Evolutionary conservation across 2,888 invertebrate species (phyloP).

Genomic region (Polyommatus iphigenia): DNA sequence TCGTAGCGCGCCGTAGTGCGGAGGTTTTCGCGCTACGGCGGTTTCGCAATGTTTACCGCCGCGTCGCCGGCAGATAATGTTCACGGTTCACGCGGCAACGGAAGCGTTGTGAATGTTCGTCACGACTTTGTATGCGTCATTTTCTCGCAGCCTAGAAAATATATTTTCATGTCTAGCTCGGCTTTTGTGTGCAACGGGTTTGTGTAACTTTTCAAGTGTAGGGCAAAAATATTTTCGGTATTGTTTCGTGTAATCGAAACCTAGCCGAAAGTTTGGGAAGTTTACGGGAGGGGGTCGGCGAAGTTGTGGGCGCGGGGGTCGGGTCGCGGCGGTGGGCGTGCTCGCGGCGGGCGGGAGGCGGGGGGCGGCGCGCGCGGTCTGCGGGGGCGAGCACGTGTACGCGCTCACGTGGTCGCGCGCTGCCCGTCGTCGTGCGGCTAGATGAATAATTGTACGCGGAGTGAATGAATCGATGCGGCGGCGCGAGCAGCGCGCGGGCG

Average conservation of each 20-base stretch:
- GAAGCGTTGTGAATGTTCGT: not conserved
- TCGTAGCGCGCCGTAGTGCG: constrained; percentile 23
- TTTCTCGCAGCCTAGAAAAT: not conserved
- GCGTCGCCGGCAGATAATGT: not conserved
- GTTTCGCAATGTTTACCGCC: constrained; percentile 19
- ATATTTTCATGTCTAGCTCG: not conserved
- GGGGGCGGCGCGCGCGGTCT: constrained; percentile 50
- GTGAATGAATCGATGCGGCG: constrained; percentile 79
- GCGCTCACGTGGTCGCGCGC: constrained; percentile 74
- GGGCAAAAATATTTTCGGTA: not conserved
- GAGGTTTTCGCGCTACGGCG: constrained; percentile 28
- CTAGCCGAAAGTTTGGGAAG: constrained; percentile 1
- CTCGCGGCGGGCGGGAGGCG: constrained; percentile 47
- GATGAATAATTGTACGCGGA: constrained; percentile 78
- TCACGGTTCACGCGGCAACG: constrained; percentile 4
- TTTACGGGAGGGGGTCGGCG: not conserved
- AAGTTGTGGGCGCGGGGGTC: constrained; percentile 46
- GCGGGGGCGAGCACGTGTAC: constrained; percentile 69
- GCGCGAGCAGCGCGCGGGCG: constrained; percentile 51
- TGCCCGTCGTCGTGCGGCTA: constrained; percentile 65
- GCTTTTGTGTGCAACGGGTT: not conserved
- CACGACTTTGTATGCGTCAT: constrained; percentile 6
- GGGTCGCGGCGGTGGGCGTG: constrained; percentile 52
- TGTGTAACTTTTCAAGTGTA: not conserved
- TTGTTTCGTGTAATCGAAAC: not conserved